phyloP scores from a whole-genome alignment of 1,140 invertebrate species.

The Mycetomoellerius zeteki region DNA sequence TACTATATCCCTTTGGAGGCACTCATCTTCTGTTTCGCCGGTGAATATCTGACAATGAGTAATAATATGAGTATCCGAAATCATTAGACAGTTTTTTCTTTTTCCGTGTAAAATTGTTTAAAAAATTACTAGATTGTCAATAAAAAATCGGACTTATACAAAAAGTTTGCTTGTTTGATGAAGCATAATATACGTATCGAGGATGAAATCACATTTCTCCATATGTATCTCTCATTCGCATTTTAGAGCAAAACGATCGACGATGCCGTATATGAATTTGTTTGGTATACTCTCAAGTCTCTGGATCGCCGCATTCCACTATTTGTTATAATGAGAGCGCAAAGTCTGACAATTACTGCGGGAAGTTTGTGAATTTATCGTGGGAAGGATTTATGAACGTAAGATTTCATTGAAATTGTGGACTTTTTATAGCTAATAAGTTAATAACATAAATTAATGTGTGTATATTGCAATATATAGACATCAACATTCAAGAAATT shows the following conservation, averaged over 20 bases:
- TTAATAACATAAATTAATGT: background rate
- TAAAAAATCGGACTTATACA: background rate
- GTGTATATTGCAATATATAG: background rate
- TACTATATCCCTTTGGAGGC: background rate
- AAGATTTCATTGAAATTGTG: constrained; percentile 33
- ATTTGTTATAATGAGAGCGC: constrained; percentile 68
- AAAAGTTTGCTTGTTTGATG: background rate
- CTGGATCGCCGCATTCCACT: constrained; percentile 44
- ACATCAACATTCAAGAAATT: background rate
- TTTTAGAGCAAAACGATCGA: constrained; percentile 60
- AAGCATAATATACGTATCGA: background rate
- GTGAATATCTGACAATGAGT: constrained; percentile 63
- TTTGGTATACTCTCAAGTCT: constrained; percentile 64
- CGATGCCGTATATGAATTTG: constrained; percentile 42
- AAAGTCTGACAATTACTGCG: constrained; percentile 64
- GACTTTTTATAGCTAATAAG: background rate
- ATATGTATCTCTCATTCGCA: background rate
- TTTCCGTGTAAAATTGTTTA: background rate
- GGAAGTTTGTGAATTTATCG: constrained; percentile 67
- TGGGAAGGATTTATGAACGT: constrained; percentile 62
- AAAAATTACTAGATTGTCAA: background rate
- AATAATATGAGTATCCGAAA: background rate
- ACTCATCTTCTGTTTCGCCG: constrained; percentile 12
- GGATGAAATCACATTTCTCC: background rate
- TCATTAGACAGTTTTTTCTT: background rate